A percentile compares a stretch with the other conserved stretches of the same genome.
phyloP scores from a whole-genome alignment of 1,140 invertebrate genomes.

The Bombus huntii region DNA sequence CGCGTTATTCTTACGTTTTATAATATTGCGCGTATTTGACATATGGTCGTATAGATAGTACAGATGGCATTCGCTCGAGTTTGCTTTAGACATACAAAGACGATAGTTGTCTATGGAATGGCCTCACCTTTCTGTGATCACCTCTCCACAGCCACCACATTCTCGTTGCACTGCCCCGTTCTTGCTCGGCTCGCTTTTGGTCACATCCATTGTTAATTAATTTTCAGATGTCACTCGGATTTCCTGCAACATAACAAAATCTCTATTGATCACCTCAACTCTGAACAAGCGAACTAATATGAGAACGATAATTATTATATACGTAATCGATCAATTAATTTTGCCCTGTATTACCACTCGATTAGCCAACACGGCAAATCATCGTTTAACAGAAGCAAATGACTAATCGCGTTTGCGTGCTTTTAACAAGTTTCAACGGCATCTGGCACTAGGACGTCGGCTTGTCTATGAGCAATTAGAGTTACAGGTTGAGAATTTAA shows the following conservation, averaged over 20 bases:
- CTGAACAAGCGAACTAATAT: neutral
- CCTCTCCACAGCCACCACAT: constrained; percentile 90
- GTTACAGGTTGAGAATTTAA: constrained; percentile 83
- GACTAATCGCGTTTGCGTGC: constrained; percentile 66
- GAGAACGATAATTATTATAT: neutral
- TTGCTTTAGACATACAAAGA: too few species aligned
- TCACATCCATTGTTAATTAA: constrained; percentile 83
- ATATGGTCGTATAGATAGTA: too few species aligned
- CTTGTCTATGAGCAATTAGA: constrained; percentile 83
- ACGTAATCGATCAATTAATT: constrained; percentile 1
- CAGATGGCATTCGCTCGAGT: too few species aligned
- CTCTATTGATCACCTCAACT: constrained; percentile 10
- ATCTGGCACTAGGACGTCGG: constrained; percentile 80
- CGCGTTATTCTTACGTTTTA: too few species aligned
- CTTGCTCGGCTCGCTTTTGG: constrained; percentile 80
- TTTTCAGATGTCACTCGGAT: neutral
- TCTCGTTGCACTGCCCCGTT: constrained; percentile 83
- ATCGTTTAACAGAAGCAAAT: constrained; percentile 33
- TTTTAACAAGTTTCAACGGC: constrained; percentile 81
- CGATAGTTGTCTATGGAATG: too few species aligned
- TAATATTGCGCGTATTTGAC: too few species aligned
- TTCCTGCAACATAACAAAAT: constrained; percentile 29
- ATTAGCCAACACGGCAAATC: constrained; percentile 19
- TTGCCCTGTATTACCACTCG: neutral
- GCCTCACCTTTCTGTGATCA: constrained; percentile 87